Conservation (phyloP, 1,140 invertebrate genomes). For the Heliconius himera region DNA sequence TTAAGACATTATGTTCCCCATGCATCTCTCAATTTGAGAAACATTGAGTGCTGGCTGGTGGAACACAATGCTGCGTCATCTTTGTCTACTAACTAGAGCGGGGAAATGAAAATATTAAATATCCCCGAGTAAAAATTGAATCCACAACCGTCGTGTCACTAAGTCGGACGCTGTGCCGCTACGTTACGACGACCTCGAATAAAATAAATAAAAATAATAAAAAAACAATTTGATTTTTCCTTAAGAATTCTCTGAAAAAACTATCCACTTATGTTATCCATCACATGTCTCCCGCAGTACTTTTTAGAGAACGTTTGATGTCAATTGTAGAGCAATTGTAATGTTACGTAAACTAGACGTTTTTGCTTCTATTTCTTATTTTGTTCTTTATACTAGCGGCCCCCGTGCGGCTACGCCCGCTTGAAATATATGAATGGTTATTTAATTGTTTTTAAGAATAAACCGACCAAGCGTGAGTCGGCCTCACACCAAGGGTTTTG, state of each 20-base stretch:
- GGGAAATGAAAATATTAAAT: background rate
- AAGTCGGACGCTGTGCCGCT: background rate
- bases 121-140: background rate
- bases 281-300: constrained; percentile 1
- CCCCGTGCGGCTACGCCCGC: too few species aligned
- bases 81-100: background rate
- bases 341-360: background rate
- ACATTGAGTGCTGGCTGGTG: background rate
- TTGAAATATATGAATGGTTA: too few species aligned
- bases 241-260: background rate
- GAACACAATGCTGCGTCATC: background rate
- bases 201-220: background rate
- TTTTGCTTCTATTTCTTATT: background rate
- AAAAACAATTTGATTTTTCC: background rate
- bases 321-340: background rate
- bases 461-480: too few species aligned
- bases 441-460: too few species aligned
- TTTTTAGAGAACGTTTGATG: background rate
- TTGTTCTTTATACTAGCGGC: background rate
- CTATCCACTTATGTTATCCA: constrained; percentile 9
- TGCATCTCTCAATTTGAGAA: background rate
- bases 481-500: too few species aligned
- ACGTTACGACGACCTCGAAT: background rate
- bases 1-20: background rate
- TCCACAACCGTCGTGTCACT: background rate